These are phyloP conservation scores for Chiloscyllium plagiosum DNA, from an alignment of 2,113 vertebrate species.

Conservation along the genomic window DNA sequence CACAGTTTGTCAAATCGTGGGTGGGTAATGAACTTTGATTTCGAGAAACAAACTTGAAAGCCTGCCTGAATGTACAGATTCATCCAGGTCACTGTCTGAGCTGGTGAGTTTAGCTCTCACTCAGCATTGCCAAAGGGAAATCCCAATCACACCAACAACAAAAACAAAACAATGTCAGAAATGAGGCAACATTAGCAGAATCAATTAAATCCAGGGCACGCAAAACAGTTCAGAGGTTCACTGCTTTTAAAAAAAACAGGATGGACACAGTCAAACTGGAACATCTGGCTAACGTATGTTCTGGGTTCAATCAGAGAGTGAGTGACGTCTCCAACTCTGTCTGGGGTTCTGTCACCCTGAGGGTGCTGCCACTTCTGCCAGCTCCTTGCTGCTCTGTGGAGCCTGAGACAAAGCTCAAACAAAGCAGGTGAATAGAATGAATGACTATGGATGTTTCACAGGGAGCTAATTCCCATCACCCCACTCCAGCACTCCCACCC, in stretches of 20 bases:
- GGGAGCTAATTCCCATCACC: background rate
- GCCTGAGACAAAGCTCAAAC: background rate
- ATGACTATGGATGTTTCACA: background rate
- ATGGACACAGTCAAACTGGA: background rate
- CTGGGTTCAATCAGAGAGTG: background rate
- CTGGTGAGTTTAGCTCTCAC: background rate
- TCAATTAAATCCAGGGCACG: background rate
- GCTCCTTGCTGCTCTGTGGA: background rate
- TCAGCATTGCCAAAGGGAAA: background rate
- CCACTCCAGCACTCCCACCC: too few species aligned
- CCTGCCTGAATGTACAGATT: background rate
- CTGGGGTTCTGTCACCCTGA: background rate
- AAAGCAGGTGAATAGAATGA: background rate
- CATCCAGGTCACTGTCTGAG: background rate
- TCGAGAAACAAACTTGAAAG: background rate
- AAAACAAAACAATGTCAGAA: background rate
- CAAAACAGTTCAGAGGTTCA: background rate
- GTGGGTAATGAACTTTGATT: background rate
- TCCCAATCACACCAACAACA: background rate
- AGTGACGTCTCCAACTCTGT: background rate
- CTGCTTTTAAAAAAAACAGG: background rate
- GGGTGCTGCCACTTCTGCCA: background rate
- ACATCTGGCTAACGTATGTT: constrained; percentile 26
- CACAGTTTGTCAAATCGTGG: background rate
- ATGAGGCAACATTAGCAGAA: background rate